These are phyloP conservation scores for Brachycybe producta DNA, from an alignment of 2,888 invertebrate species.

Conservation along the genomic window DNA sequence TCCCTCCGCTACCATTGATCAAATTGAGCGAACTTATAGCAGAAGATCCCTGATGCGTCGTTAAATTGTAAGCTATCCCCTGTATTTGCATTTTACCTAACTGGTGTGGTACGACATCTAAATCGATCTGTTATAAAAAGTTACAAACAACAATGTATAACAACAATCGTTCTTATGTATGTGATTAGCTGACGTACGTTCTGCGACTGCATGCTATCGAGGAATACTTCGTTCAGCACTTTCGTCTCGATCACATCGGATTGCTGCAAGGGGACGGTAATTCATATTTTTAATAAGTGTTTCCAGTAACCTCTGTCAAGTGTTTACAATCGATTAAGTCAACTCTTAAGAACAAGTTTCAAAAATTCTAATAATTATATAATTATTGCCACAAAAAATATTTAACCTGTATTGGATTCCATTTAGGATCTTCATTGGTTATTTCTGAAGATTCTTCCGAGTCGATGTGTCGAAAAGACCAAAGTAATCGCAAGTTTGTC, in stretches of 20 bases:
- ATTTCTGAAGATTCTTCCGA: too few species aligned
- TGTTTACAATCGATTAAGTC: too few species aligned
- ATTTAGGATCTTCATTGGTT: too few species aligned
- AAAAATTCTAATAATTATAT: too few species aligned
- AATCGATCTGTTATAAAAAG: slow-evolving; percentile 40
- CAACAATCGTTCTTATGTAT: too few species aligned
- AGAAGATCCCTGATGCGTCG: slow-evolving; percentile 23
- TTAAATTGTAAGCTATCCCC: slow-evolving; percentile 54
- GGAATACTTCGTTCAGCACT: slow-evolving; percentile 29
- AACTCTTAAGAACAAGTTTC: too few species aligned
- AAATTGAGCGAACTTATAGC: not conserved
- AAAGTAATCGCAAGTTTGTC: slow-evolving; percentile 55
- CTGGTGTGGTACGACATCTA: slow-evolving; percentile 57
- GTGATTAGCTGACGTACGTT: too few species aligned
- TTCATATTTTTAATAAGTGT: too few species aligned
- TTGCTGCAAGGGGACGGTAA: too few species aligned
- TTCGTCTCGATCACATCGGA: slow-evolving; percentile 31
- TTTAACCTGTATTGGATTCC: too few species aligned
- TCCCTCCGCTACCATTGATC: not conserved
- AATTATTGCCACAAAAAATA: too few species aligned
- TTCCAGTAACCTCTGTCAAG: too few species aligned
- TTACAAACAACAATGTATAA: slow-evolving; percentile 3
- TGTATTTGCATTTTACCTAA: slow-evolving; percentile 59
- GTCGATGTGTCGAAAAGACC: slow-evolving; percentile 51
- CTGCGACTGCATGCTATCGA: slow-evolving; percentile 24